These are phyloP conservation scores for Balaenoptera acutorostrata DNA, from an alignment of 2,113 vertebrate species.

Conservation along the genomic window DNA sequence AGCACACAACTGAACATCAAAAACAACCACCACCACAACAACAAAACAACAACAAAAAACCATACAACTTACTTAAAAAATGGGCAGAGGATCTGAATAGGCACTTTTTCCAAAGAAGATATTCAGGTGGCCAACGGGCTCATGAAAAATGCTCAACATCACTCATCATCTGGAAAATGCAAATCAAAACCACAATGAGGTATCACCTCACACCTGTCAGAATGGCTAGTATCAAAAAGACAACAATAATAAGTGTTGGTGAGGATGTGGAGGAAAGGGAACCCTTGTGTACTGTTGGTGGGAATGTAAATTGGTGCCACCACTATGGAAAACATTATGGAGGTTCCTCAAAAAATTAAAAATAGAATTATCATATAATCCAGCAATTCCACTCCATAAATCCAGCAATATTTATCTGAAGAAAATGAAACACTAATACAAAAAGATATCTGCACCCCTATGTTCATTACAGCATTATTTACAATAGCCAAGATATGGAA, in stretches of 20 bases:
- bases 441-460: background rate
- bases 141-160: background rate
- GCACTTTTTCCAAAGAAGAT: background rate
- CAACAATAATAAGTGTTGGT: background rate
- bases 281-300: background rate
- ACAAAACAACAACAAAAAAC: background rate
- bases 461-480: background rate
- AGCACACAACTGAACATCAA: background rate
- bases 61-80: background rate
- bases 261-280: background rate
- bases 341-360: background rate
- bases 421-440: background rate
- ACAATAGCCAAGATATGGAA: background rate
- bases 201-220: background rate
- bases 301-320: background rate
- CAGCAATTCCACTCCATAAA: background rate
- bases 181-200: background rate
- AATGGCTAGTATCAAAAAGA: background rate
- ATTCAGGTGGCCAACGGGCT: background rate
- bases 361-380: background rate
- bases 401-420: background rate
- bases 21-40: background rate
- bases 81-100: background rate
- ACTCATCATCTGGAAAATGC: background rate
- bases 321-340: background rate